Base-by-base conservation (phyloP, 2,113 vertebrate genomes). In the Menura novaehollandiae region DNA sequence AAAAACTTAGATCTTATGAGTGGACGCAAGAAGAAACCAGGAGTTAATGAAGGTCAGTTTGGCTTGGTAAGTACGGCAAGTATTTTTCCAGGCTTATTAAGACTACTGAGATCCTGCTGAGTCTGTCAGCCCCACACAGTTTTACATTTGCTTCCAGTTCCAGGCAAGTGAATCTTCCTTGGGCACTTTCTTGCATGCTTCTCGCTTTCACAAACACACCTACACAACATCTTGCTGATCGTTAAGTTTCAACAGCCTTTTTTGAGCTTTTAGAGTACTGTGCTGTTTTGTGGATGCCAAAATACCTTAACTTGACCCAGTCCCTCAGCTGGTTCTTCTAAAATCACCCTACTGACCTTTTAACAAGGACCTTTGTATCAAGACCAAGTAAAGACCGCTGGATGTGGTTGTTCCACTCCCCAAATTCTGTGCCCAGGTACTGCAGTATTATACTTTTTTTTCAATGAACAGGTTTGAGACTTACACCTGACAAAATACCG, bases 151-250 rank as follows among this genome's bases (percentile, higher is more conserved):
- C 39, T 95, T 91, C 69, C 56, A 81, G 60, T 75, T 93, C 69
- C 85, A 89, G 63, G 91, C 47, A n/a, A 91, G 84, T 1, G 1
- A 80, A 58, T 62, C 56, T 93, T 96, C 86, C 86, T 52, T 78
- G 89, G 80, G 75, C 52, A 56, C 33, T 93, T 93, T 88, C 52
- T 88, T 84, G 84, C 52, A 15, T 75, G 66, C 44, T 81, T 93
- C 52, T 63, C 72, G 73, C 75, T 88, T 93, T 91, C 96, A 72
- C 80, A 91, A 95, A 93, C 64, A 93, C 95, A 95, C 95, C 96
- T 92, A 96, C 96, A 75, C 88, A 93, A 79, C 82, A 94, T 91
- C 96, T 96, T 96, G 81, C 58, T 86, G 37, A 41, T 83, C 90
- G 85, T 83, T 69, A 95, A 80, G 46, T 26, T 88, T 89, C 77